phyloP scores from a whole-genome alignment of 2,113 vertebrate genomes.

The Urocynchramus pylzowi region DNA sequence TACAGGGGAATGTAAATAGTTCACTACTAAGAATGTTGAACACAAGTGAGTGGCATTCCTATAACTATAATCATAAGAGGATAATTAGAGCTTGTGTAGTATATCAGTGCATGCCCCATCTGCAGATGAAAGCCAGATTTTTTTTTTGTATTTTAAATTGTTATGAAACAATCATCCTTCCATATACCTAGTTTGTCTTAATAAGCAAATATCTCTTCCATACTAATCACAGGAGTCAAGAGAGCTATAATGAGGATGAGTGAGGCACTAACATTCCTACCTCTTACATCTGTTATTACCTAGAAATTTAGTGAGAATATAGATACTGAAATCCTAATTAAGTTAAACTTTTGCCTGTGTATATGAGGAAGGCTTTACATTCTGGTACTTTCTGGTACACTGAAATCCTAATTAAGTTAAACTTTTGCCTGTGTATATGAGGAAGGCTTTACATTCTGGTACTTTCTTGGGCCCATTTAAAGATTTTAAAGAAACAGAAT shows the following conservation, averaged over 20 bases:
- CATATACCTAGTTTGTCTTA: not conserved
- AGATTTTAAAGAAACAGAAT: not conserved
- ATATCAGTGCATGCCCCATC: not conserved
- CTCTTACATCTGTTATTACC: not conserved
- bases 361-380: not conserved
- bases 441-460: not conserved
- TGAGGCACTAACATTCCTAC: not conserved
- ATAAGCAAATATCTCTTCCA: not conserved
- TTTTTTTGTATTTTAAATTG: not conserved
- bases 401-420: not conserved
- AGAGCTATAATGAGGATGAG: not conserved
- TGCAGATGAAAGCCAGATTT: not conserved
- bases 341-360: not conserved
- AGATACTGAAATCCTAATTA: not conserved
- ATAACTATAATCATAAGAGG: not conserved
- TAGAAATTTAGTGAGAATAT: not conserved
- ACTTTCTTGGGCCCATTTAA: not conserved
- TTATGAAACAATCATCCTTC: not conserved
- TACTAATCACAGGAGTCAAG: not conserved
- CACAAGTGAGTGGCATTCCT: not conserved
- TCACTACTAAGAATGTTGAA: not conserved
- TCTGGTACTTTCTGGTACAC: too few relatives aligned
- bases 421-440: not conserved
- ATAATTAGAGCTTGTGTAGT: not conserved
- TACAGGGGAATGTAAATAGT: not conserved